Evolutionary conservation across 2,113 vertebrate species (phyloP).

Genomic region (Aplodontia rufa): DNA sequence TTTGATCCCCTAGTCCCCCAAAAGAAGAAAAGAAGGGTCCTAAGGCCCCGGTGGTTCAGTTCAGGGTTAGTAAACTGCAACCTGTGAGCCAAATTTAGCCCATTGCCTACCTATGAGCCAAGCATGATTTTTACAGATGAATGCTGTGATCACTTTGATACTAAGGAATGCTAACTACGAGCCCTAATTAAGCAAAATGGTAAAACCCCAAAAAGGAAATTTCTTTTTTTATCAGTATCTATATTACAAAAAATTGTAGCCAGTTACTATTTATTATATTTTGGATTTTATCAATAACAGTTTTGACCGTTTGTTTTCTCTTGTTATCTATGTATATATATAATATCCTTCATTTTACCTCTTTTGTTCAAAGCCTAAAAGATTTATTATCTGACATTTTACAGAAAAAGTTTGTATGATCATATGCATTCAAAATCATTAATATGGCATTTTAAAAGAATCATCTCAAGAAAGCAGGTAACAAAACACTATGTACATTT

Average conservation of each 20-base stretch:
- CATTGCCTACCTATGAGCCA: neutral
- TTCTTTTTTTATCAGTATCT: neutral
- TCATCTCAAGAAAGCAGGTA: neutral
- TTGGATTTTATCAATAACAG: conserved; percentile 12
- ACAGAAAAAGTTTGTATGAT: neutral
- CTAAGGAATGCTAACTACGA: conserved; percentile 7
- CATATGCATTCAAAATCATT: neutral
- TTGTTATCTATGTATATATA: neutral
- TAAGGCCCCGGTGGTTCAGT: neutral
- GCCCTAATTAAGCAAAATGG: neutral
- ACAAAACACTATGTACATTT: neutral
- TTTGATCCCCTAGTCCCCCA: too few species aligned
- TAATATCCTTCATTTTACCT: neutral
- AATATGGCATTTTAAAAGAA: conserved; percentile 1
- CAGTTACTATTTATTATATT: neutral
- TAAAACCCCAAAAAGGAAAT: neutral
- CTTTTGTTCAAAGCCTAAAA: neutral
- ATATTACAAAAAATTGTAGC: neutral
- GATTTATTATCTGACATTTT: neutral
- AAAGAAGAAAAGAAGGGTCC: too few species aligned
- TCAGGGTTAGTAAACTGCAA: neutral
- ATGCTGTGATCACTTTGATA: neutral
- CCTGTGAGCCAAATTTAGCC: neutral
- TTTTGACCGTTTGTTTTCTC: neutral
- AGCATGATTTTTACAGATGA: neutral